Conservation (phyloP, 2,888 invertebrate genomes). For the Mellilla xanthometata region DNA sequence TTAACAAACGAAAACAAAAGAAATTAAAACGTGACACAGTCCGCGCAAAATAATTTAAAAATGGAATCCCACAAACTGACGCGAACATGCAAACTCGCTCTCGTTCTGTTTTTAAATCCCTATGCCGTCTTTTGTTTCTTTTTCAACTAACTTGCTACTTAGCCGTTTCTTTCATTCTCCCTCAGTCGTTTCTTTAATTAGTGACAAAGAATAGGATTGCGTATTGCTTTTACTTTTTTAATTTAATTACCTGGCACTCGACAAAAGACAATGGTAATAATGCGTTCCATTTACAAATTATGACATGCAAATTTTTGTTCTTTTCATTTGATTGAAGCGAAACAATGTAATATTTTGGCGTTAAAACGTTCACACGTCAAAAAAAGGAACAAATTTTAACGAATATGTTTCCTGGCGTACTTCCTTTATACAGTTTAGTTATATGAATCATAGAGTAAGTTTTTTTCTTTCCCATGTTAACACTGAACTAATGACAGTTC, state of each 20-base stretch:
- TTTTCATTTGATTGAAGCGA: constrained; percentile 20
- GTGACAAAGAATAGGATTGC: constrained; percentile 76
- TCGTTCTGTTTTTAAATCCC: constrained; percentile 68
- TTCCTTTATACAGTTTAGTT: too few species aligned
- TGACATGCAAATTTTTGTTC: constrained; percentile 63
- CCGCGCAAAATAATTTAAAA: constrained; percentile 57
- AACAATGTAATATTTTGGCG: background rate
- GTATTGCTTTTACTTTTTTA: constrained; percentile 76
- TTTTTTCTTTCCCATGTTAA: constrained; percentile 28
- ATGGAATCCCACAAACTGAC: constrained; percentile 64
- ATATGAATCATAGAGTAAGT: background rate
- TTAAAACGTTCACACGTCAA: too few species aligned
- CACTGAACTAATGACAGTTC: constrained; percentile 36
- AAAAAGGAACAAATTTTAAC: too few species aligned
- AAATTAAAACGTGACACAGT: constrained; percentile 41
- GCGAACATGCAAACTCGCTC: constrained; percentile 71
- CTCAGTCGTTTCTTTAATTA: constrained; percentile 76
- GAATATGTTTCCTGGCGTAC: too few species aligned
- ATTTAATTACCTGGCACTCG: constrained; percentile 69
- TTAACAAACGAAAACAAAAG: constrained; percentile 35
- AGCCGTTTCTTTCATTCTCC: constrained; percentile 71
- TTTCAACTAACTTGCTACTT: constrained; percentile 78
- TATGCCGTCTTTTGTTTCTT: constrained; percentile 57
- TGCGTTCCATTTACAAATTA: constrained; percentile 66
- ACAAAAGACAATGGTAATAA: constrained; percentile 69